A percentile compares a stretch with the other conserved stretches of the same genome.
phyloP scores from a whole-genome alignment of 2,888 invertebrate genomes.

The Chrysomela aeneicollis region DNA sequence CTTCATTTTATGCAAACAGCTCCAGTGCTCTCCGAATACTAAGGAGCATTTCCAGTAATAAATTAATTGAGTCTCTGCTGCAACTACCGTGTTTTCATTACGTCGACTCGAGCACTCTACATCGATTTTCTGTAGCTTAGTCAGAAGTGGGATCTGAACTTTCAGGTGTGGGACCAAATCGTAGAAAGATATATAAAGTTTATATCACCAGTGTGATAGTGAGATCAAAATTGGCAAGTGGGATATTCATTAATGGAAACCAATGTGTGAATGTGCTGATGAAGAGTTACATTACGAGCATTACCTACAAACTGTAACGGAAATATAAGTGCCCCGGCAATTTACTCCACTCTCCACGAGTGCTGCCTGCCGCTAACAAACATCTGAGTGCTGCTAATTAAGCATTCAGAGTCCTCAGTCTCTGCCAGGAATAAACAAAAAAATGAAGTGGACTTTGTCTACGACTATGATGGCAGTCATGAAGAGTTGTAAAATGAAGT shows the following conservation, averaged over 20 bases:
- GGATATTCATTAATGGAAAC: too few species aligned
- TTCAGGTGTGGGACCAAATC: background rate
- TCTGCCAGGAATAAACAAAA: background rate
- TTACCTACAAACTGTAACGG: background rate
- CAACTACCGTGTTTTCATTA: constrained; percentile 32
- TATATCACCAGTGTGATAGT: too few species aligned
- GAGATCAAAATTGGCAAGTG: background rate
- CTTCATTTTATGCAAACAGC: constrained; percentile 44
- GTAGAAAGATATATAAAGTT: too few species aligned
- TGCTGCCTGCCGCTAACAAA: background rate
- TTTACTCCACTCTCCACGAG: background rate
- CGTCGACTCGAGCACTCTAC: constrained; percentile 15
- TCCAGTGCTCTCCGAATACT: constrained; percentile 41
- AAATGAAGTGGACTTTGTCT: background rate
- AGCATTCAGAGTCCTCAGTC: background rate
- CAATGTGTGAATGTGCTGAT: too few species aligned
- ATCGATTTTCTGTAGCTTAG: constrained; percentile 12
- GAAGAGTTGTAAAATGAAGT: background rate
- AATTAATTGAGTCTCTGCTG: constrained; percentile 39
- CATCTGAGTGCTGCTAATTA: background rate
- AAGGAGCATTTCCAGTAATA: constrained; percentile 42
- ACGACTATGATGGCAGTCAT: background rate
- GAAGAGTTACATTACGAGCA: background rate
- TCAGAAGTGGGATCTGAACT: constrained; percentile 11
- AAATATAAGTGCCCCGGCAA: background rate